Conservation (phyloP, 2,888 invertebrate species). For the Platycheirus rosarum region DNA sequence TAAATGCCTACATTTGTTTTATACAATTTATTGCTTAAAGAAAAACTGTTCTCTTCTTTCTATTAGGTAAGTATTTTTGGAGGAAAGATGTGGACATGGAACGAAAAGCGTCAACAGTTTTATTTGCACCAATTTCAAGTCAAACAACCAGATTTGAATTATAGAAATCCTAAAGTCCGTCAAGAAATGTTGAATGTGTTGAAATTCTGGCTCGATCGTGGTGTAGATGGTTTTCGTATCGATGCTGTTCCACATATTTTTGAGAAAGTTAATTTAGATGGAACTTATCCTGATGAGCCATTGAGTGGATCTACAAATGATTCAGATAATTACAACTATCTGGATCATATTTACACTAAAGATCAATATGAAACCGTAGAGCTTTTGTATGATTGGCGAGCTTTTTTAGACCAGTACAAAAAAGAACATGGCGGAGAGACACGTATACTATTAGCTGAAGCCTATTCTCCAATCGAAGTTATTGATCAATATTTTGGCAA, state of each 20-base stretch:
- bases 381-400: conserved; percentile 84
- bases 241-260: conserved; percentile 86
- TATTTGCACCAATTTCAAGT: conserved; percentile 86
- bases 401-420: conserved; percentile 83
- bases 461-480: conserved; percentile 83
- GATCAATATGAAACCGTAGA: conserved; percentile 85
- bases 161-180: conserved; percentile 86
- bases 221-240: conserved; percentile 90
- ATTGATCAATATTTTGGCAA: conserved; percentile 85
- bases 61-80: conserved; percentile 83
- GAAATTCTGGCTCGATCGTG: conserved; percentile 89
- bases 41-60: background rate
- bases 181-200: conserved; percentile 87
- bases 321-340: conserved; percentile 84
- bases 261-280: conserved; percentile 81
- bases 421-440: conserved; percentile 78
- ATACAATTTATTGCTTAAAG: background rate
- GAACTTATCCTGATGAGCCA: conserved; percentile 83
- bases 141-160: conserved; percentile 92
- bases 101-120: conserved; percentile 85
- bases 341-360: conserved; percentile 86
- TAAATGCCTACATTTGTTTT: too few relatives aligned
- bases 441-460: conserved; percentile 85
- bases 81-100: conserved; percentile 88
- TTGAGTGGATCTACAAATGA: conserved; percentile 82